phyloP scores from a whole-genome alignment of 2,797 vertebrate genomes.

The Dendrocincla tyrannina region DNA sequence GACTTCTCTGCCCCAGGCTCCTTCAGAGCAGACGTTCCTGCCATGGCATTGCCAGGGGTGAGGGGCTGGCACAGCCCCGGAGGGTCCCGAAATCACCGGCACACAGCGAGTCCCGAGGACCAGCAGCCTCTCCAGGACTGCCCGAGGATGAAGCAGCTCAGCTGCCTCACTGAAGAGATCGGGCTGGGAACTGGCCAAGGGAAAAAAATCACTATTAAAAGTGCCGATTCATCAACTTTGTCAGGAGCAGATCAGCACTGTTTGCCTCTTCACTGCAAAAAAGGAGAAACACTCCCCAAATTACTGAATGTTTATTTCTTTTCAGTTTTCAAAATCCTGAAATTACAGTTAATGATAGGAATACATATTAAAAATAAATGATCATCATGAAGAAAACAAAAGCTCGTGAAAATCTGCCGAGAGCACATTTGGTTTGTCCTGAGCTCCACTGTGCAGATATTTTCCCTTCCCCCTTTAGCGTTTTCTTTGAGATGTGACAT shows the following conservation, averaged over 20 bases:
- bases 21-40: fast-evolving
- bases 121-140: background rate
- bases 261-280: background rate
- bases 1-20: background rate
- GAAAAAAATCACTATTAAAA: background rate
- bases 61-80: fast-evolving
- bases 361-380: conserved; percentile 5
- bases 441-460: background rate
- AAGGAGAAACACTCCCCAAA: background rate
- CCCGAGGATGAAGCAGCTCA: background rate
- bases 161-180: background rate
- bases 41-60: fast-evolving
- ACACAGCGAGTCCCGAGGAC: background rate
- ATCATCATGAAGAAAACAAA: background rate
- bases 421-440: background rate
- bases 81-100: background rate
- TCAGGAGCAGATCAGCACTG: background rate
- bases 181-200: background rate
- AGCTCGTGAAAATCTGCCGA: background rate
- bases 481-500: background rate
- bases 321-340: background rate
- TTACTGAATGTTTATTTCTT: background rate
- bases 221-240: conserved; percentile 23
- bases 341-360: conserved; percentile 43
- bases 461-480: background rate